phyloP scores from a whole-genome alignment of 2,113 vertebrate species.

The Oxyura jamaicensis region DNA sequence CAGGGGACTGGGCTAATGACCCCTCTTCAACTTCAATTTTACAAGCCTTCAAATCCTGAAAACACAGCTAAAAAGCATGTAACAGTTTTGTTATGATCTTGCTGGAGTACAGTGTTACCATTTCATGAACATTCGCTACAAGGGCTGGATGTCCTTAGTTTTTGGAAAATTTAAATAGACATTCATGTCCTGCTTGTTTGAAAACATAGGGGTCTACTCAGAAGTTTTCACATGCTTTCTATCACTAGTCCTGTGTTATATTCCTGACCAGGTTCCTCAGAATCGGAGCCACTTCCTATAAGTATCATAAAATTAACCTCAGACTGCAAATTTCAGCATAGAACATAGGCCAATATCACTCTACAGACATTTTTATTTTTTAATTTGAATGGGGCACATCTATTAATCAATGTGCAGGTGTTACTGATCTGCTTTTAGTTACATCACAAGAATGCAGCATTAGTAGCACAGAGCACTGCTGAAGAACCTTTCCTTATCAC shows the following conservation, averaged over 20 bases:
- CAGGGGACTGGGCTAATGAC: background rate
- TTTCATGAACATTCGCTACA: background rate
- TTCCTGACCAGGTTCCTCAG: background rate
- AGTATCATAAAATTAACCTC: background rate
- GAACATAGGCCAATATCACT: background rate
- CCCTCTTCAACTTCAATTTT: background rate
- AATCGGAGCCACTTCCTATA: background rate
- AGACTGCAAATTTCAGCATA: background rate
- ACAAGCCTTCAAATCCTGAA: background rate
- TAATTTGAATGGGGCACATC: background rate
- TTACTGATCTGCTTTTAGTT: background rate
- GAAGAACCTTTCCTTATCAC: background rate
- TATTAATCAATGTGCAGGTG: background rate
- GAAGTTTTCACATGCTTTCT: background rate
- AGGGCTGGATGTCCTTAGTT: background rate
- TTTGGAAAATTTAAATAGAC: background rate
- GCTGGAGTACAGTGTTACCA: background rate
- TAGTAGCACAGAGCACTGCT: background rate
- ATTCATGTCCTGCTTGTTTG: background rate
- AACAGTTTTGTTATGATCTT: background rate
- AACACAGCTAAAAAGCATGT: background rate
- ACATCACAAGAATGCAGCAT: background rate
- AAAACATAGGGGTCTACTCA: background rate
- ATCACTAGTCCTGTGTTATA: background rate
- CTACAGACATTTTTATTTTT: background rate